These are phyloP conservation scores for Perizoma flavofasciatum DNA, from an alignment of 2,888 invertebrate genomes.

Conservation along the genomic window DNA sequence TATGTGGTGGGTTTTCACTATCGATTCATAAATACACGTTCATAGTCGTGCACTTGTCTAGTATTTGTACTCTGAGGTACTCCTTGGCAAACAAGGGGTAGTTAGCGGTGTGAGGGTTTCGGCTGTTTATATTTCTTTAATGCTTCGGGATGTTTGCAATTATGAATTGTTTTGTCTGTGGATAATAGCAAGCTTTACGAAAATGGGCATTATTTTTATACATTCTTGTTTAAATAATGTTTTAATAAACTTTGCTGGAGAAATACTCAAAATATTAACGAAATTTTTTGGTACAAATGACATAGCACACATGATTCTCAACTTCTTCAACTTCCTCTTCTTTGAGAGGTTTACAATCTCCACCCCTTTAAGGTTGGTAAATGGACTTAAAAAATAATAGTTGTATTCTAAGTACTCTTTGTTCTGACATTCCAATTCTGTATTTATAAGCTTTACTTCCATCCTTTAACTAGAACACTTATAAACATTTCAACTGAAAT, in stretches of 20 bases:
- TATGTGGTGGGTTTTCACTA: not conserved
- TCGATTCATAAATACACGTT: slow-evolving; percentile 6
- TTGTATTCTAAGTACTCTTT: too few species aligned
- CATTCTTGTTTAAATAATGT: slow-evolving; percentile 21
- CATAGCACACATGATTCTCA: too few species aligned
- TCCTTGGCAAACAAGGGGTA: slow-evolving; percentile 77
- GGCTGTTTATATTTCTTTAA: slow-evolving; percentile 43
- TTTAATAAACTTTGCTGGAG: slow-evolving; percentile 25
- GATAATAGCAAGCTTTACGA: slow-evolving; percentile 41
- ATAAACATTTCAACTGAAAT: too few species aligned
- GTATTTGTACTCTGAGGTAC: slow-evolving; percentile 41
- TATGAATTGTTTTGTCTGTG: slow-evolving; percentile 46
- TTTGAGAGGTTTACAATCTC: too few species aligned
- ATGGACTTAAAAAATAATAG: too few species aligned
- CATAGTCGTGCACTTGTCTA: not conserved
- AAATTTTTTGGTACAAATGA: too few species aligned
- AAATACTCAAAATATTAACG: not conserved
- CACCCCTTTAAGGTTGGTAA: too few species aligned
- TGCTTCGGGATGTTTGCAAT: slow-evolving; percentile 42
- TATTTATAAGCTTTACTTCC: too few species aligned
- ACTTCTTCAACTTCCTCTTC: too few species aligned
- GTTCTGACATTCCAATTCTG: too few species aligned
- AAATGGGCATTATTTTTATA: slow-evolving; percentile 25
- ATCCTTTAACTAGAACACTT: too few species aligned
- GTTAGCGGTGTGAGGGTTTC: slow-evolving; percentile 42